A percentile compares a stretch with the other conserved stretches of the same genome.
Evolutionary conservation across 2,113 vertebrate species (phyloP).

Genomic region (Lagopus muta): DNA sequence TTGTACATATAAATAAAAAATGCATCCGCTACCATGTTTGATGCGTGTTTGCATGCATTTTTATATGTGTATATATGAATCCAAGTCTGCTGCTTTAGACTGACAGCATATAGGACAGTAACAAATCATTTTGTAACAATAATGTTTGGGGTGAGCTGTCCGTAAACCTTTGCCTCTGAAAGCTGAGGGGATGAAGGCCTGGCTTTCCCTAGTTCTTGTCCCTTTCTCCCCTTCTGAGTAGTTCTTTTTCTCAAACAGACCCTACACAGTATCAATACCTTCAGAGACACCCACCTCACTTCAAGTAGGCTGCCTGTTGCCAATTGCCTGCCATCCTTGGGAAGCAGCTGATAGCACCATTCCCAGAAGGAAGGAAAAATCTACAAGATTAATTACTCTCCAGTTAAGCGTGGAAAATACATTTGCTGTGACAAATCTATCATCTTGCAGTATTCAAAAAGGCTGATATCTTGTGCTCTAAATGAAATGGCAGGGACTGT

Average conservation of each 20-base stretch:
- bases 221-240: background rate
- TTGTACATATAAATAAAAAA: background rate
- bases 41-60: background rate
- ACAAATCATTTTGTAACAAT: background rate
- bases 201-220: background rate
- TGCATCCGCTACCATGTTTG: background rate
- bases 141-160: background rate
- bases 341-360: background rate
- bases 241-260: background rate
- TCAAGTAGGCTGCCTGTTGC: background rate
- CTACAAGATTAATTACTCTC: constrained; percentile 1
- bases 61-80: background rate
- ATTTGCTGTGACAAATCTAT: background rate
- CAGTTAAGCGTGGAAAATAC: background rate
- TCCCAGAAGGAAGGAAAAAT: background rate
- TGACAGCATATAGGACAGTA: background rate
- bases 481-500: background rate
- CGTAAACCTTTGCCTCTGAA: background rate
- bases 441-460: background rate
- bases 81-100: background rate
- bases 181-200: background rate
- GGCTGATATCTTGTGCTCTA: background rate
- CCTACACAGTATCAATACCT: background rate
- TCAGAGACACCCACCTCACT: background rate
- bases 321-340: background rate